A percentile compares a stretch with the other conserved stretches of the same genome.
These are phyloP conservation scores for Chelonia mydas DNA, from an alignment of 2,797 vertebrate genomes.

Conservation along the genomic window DNA sequence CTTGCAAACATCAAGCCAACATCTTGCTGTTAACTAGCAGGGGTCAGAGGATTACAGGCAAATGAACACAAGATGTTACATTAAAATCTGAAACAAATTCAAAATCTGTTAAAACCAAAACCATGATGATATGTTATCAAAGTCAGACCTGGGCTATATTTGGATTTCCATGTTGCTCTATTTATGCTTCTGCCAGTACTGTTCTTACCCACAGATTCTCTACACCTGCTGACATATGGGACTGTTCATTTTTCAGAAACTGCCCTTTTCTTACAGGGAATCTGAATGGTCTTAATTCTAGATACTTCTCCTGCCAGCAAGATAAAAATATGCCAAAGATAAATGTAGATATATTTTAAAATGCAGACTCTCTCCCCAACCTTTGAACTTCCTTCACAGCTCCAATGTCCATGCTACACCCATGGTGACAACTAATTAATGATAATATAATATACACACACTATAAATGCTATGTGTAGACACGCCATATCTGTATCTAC, in stretches of 20 bases:
- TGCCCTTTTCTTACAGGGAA: background rate
- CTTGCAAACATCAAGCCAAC: slow-evolving; percentile 47
- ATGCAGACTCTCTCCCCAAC: background rate
- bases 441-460: background rate
- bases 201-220: background rate
- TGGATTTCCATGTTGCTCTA: slow-evolving; percentile 35
- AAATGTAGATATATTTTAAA: background rate
- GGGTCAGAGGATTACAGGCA: background rate
- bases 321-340: slow-evolving; percentile 16
- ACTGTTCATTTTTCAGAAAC: slow-evolving; percentile 19
- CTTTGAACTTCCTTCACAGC: background rate
- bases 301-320: background rate
- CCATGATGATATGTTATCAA: slow-evolving; percentile 33
- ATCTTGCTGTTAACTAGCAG: slow-evolving; percentile 9
- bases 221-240: background rate
- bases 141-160: slow-evolving; percentile 48
- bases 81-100: slow-evolving; percentile 22
- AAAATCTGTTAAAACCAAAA: slow-evolving; percentile 6
- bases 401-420: background rate
- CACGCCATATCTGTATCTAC: background rate
- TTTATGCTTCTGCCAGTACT: slow-evolving; percentile 28
- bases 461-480: background rate
- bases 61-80: slow-evolving; percentile 23
- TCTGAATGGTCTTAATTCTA: background rate
- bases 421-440: background rate